Percentiles rank a stretch among this genome's conserved stretches.
Conservation (phyloP, 2,797 vertebrate species). For the Acanthis flammea region DNA sequence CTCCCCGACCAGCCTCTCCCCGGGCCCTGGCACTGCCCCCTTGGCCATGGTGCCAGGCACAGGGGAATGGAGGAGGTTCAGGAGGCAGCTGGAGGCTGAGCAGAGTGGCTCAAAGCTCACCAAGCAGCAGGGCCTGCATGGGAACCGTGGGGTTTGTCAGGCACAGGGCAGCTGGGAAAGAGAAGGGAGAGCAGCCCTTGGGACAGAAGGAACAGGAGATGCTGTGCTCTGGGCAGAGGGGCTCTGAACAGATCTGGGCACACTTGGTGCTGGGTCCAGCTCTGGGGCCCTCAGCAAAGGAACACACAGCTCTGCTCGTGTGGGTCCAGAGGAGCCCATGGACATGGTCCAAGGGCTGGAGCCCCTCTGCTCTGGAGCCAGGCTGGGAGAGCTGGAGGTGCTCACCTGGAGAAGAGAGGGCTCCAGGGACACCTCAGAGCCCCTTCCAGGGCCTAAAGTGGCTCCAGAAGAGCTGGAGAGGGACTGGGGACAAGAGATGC, state of each 20-base stretch:
- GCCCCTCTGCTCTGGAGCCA: not conserved
- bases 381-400: not conserved
- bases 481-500: rapidly evolving
- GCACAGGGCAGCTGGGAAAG: not conserved
- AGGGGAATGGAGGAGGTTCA: not conserved
- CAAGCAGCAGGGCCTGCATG: not conserved
- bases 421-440: not conserved
- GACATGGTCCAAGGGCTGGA: not conserved
- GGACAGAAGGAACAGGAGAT: not conserved
- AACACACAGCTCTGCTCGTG: rapidly evolving
- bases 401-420: not conserved
- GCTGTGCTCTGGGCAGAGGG: not conserved
- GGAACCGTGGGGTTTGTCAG: not conserved
- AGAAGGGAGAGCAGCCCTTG: not conserved
- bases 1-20: not conserved
- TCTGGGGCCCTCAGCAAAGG: not conserved
- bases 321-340: not conserved
- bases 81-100: not conserved
- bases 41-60: not conserved
- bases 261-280: not conserved
- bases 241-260: not conserved
- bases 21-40: not conserved
- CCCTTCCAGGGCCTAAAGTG: rapidly evolving
- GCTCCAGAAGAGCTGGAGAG: not conserved
- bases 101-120: not conserved